Evolutionary conservation across 1,140 invertebrate genomes (phyloP), one percentile per base, ranked within the genome.

Genomic region (Matsumurasca onukii): DNA sequence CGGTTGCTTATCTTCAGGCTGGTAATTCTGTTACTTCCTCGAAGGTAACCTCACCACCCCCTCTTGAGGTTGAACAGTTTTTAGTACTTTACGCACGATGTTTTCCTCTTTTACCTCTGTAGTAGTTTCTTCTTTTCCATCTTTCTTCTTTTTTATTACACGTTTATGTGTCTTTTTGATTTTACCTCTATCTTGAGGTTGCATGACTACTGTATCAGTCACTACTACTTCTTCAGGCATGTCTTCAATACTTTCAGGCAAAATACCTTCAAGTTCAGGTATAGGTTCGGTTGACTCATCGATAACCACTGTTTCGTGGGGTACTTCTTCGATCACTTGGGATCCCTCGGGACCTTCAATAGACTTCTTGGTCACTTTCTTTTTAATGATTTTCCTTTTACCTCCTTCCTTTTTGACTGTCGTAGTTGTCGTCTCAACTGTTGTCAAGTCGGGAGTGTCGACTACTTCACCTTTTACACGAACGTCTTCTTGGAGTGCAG

Each of bases 111-210:
- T 29, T 17, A 51, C 30, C n/a, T 31, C 39, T 22, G 51, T 31
- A 27, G 66, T 25, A 52, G 55, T 31, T 29, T 61, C 31, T 34
- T 72, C 66, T 61, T 69, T 69, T 3, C 68, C 69, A 25, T 65
- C 65, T 48, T 69, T 69, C 15, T 55, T 67, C 61, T 71, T 72
- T 48, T 66, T 66, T 9, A 49, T 77, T 68, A 76, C 78, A 31
- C 78, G 76, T 71, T 79, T 78, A 71, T 78, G 78, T 13, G 80
- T 80, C 3, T 76, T 72, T 31, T 71, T 69, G 74, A 73, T 31
- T 67, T 25, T 17, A 48, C 66, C 70, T 64, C 69, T 67, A 65
- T 70, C 67, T 65, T 71, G 68, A 69, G 68, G 45, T 52, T 49
- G 67, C 34, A 71, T 69, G 13, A 70, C 73, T 69, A 67, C 75